These are phyloP conservation scores for Diogma glabrata DNA, from an alignment of 2,888 invertebrate genomes.

Conservation along the genomic window DNA sequence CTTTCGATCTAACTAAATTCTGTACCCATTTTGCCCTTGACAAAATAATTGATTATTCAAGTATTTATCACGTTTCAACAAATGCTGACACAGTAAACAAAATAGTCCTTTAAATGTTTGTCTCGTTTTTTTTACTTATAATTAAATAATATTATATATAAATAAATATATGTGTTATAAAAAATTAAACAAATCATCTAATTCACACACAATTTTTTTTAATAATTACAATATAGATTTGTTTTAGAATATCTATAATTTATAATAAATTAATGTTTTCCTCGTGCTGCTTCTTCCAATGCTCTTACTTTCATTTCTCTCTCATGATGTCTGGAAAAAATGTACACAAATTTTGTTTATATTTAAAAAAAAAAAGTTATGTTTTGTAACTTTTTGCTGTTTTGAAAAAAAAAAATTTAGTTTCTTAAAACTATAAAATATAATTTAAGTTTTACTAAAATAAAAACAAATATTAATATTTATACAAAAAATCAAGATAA, in stretches of 20 bases:
- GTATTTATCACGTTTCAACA: too few species aligned
- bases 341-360: conserved; percentile 23
- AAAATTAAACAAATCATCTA: not conserved
- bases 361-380: conserved; percentile 6
- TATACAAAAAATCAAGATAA: conserved; percentile 4
- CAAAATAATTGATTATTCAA: too few species aligned
- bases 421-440: conserved; percentile 2
- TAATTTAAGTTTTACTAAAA: not conserved
- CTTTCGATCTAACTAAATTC: too few species aligned
- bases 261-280: conserved; percentile 23
- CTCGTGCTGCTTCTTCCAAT: conserved; percentile 74
- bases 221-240: too few species aligned
- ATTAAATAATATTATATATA: not conserved
- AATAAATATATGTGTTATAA: not conserved
- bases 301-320: conserved; percentile 76
- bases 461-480: not conserved
- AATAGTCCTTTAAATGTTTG: too few species aligned
- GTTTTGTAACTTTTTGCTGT: conserved; percentile 5
- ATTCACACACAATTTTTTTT: not conserved
- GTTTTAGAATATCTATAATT: not conserved
- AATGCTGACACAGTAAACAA: too few species aligned
- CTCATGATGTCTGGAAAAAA: conserved; percentile 65
- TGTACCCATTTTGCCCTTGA: too few species aligned
- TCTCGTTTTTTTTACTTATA: not conserved
- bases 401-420: not conserved